These are phyloP conservation scores for Fragum whitleyi DNA, from an alignment of 2,888 invertebrate genomes.

Conservation along the genomic window DNA sequence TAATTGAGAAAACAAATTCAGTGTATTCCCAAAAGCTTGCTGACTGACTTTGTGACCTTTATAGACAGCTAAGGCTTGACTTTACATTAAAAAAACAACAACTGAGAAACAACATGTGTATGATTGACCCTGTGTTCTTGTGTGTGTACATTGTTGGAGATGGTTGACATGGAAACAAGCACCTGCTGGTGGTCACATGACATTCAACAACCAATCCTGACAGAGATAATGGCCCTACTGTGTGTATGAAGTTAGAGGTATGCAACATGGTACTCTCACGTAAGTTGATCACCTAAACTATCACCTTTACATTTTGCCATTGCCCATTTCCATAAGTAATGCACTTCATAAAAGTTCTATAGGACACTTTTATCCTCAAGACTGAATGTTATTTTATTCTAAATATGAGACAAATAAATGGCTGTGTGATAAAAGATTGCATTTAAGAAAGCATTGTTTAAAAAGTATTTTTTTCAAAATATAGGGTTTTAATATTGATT, in stretches of 20 bases:
- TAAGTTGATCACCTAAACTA: conserved; percentile 15
- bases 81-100: neutral
- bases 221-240: neutral
- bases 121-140: conserved; percentile 1
- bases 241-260: conserved; percentile 21
- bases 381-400: no score
- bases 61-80: neutral
- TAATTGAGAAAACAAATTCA: conserved; percentile 7
- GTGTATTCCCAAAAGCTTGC: conserved; percentile 13
- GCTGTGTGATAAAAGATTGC: no score
- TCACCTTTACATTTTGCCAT: conserved; percentile 10
- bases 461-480: no score
- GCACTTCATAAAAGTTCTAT: no score
- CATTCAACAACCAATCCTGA: neutral
- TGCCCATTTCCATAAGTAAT: conserved; percentile 9
- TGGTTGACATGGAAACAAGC: neutral
- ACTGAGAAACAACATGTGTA: conserved; percentile 9
- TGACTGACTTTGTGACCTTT: conserved; percentile 7
- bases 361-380: no score
- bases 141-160: conserved; percentile 14
- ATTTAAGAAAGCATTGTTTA: no score
- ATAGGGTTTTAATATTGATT: no score
- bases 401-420: no score
- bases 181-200: conserved; percentile 6
- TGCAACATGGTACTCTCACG: conserved; percentile 9